These are phyloP conservation scores for Triplophysa dalaica DNA, from an alignment of 2,113 vertebrate species.

Conservation along the genomic window DNA sequence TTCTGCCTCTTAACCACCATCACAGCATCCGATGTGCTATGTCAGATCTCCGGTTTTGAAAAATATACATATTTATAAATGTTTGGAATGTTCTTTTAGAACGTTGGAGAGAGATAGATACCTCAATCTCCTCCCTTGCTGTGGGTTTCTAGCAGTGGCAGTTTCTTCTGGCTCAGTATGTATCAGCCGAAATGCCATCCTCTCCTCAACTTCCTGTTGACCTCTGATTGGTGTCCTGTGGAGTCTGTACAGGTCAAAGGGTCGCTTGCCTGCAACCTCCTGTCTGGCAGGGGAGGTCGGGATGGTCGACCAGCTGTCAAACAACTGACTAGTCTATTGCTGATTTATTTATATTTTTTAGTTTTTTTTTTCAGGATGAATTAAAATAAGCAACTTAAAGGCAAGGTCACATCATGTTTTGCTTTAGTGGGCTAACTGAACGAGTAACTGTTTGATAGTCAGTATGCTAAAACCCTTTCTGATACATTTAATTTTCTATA, in stretches of 20 bases:
- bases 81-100: slow-evolving; percentile 44
- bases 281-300: not conserved
- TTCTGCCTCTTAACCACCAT: slow-evolving; percentile 52
- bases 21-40: slow-evolving; percentile 50
- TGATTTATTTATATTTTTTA: not conserved
- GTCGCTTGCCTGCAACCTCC: not conserved
- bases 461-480: not conserved
- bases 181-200: slow-evolving; percentile 25
- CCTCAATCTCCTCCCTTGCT: slow-evolving; percentile 20
- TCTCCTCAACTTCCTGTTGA: slow-evolving; percentile 63
- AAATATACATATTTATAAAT: slow-evolving; percentile 59
- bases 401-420: not conserved
- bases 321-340: not conserved
- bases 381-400: not conserved
- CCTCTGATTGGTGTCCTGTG: slow-evolving; percentile 60
- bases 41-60: slow-evolving; percentile 54
- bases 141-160: slow-evolving; percentile 42
- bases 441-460: not conserved
- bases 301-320: not conserved
- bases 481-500: too few relatives aligned
- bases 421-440: not conserved
- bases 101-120: slow-evolving; percentile 9
- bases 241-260: slow-evolving; percentile 28
- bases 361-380: not conserved
- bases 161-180: slow-evolving; percentile 45